phyloP scores from a whole-genome alignment of 2,113 vertebrate genomes.

The Colossoma macropomum region DNA sequence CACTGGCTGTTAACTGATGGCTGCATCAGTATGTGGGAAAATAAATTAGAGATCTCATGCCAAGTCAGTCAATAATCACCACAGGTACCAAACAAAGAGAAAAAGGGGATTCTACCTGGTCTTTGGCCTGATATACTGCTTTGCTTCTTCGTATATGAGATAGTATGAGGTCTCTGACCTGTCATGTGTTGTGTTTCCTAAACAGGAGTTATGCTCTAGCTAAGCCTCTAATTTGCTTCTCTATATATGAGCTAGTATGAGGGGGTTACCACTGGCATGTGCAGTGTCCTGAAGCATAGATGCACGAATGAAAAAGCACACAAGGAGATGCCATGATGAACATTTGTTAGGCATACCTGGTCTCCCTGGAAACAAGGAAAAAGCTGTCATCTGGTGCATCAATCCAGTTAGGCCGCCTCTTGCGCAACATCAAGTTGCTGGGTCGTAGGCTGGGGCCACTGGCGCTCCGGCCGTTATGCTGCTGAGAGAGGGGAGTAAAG shows the following conservation, averaged over 20 bases:
- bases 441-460: slow-evolving; percentile 73
- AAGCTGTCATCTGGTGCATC: slow-evolving; percentile 90
- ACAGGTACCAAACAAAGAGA: slow-evolving; percentile 52
- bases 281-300: not conserved
- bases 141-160: not conserved
- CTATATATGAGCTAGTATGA: not conserved
- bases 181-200: slow-evolving; percentile 6
- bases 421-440: slow-evolving; percentile 84
- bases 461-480: slow-evolving; percentile 84
- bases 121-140: slow-evolving; percentile 12
- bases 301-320: slow-evolving; percentile 13
- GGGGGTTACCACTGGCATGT: not conserved
- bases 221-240: not conserved
- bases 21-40: slow-evolving; percentile 45
- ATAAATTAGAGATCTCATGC: slow-evolving; percentile 53
- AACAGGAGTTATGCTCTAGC: not conserved
- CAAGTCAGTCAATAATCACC: slow-evolving; percentile 49
- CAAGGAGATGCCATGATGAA: slow-evolving; percentile 21
- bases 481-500: slow-evolving; percentile 59
- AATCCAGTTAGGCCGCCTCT: slow-evolving; percentile 89
- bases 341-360: slow-evolving; percentile 83
- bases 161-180: not conserved
- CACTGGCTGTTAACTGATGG: slow-evolving; percentile 41
- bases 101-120: slow-evolving; percentile 32
- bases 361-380: slow-evolving; percentile 90